Evolutionary conservation across 2,797 vertebrate genomes (phyloP).

Genomic region (Graptemys geographica): DNA sequence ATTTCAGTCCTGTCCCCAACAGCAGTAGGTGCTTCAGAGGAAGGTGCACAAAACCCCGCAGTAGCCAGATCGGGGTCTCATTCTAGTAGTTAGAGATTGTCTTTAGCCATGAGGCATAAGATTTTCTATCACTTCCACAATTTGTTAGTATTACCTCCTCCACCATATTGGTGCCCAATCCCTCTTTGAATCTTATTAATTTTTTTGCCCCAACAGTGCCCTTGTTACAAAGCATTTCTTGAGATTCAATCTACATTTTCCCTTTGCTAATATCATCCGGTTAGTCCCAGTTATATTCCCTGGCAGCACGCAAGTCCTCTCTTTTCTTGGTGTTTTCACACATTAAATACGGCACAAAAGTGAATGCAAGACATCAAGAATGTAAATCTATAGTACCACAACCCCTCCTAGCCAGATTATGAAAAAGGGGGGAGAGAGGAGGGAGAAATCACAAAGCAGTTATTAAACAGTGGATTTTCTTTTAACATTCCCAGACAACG

Average conservation of each 20-base stretch:
- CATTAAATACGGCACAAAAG: rapidly evolving
- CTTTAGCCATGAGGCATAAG: background rate
- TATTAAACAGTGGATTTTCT: constrained; percentile 17
- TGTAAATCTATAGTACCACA: background rate
- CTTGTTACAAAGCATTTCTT: background rate
- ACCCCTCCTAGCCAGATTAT: background rate
- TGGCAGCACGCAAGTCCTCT: background rate
- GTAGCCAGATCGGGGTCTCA: background rate
- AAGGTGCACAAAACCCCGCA: background rate
- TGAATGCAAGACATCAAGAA: rapidly evolving
- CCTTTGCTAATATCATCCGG: background rate
- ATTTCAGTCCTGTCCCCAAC: background rate
- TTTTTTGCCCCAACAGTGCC: background rate
- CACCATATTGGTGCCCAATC: background rate
- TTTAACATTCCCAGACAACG: constrained; percentile 34
- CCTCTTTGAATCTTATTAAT: background rate
- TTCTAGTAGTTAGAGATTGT: background rate
- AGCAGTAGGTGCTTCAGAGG: background rate
- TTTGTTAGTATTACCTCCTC: background rate
- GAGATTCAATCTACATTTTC: rapidly evolving
- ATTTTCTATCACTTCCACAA: background rate
- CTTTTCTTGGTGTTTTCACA: background rate
- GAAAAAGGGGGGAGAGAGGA: background rate
- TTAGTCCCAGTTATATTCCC: background rate
- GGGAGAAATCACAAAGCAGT: background rate